Conservation (phyloP, 2,797 vertebrate species). For the Taenioides sp. region DNA sequence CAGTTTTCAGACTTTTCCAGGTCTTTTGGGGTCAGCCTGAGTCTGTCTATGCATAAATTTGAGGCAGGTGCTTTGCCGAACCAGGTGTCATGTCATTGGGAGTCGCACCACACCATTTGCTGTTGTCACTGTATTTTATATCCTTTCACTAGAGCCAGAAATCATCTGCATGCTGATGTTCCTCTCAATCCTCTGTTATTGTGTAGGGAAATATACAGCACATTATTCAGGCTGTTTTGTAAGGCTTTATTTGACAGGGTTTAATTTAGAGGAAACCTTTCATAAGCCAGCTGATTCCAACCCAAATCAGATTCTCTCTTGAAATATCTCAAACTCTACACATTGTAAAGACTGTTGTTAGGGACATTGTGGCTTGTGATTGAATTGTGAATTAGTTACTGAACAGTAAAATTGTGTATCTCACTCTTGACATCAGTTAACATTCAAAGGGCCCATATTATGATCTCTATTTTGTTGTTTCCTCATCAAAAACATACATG, state of each 20-base stretch:
- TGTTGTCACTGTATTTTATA: constrained; percentile 16
- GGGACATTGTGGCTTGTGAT: too few species aligned
- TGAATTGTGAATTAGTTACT: too few species aligned
- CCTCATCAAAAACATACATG: too few species aligned
- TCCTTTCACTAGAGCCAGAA: constrained; percentile 7
- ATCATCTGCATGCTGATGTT: not conserved
- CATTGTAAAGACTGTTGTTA: too few species aligned
- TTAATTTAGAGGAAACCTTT: not conserved
- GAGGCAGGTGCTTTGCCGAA: constrained; percentile 9
- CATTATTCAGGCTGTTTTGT: not conserved
- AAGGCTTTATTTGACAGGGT: not conserved
- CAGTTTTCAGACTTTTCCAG: constrained; percentile 1
- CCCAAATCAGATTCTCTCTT: not conserved
- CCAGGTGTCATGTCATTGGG: constrained; percentile 18
- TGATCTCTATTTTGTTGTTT: too few species aligned
- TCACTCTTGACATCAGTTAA: too few species aligned
- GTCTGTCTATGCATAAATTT: constrained; percentile 11
- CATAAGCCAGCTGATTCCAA: not conserved
- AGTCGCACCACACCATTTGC: constrained; percentile 6
- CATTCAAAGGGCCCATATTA: too few species aligned
- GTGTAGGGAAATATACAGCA: not conserved
- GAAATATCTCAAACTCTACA: not conserved
- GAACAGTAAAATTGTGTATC: not conserved
- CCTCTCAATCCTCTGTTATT: not conserved
- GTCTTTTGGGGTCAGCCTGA: not conserved